Conservation (phyloP, 2,113 vertebrate genomes). For the Narcine bancroftii region DNA sequence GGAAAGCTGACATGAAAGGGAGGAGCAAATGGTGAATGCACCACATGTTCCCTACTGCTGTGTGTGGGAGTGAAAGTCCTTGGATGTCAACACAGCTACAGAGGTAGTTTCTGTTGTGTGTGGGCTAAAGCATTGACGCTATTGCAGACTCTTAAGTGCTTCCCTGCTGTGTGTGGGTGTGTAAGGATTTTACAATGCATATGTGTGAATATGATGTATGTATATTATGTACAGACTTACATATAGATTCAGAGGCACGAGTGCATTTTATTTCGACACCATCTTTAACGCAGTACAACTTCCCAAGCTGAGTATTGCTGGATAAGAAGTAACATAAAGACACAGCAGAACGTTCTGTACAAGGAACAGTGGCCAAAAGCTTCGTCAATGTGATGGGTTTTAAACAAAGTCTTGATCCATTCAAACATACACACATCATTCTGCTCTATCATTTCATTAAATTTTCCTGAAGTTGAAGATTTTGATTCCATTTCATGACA, state of each 20-base stretch:
- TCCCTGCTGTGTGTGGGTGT: conserved; percentile 20
- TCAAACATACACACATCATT: neutral
- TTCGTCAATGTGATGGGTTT: neutral
- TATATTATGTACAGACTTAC: too few species aligned
- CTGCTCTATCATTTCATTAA: neutral
- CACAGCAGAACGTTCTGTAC: too few species aligned
- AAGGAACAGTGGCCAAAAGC: neutral
- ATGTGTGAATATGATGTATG: neutral
- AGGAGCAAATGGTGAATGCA: neutral
- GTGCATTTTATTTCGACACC: too few species aligned
- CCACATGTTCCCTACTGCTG: neutral
- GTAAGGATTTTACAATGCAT: neutral
- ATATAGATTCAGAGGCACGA: neutral
- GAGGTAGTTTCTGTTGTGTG: neutral
- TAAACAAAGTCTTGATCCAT: neutral
- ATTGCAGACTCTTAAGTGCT: conserved; percentile 3
- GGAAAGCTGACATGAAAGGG: neutral
- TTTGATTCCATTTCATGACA: neutral
- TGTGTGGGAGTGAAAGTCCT: conserved; percentile 27
- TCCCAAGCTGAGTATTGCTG: too few species aligned
- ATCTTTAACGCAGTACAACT: too few species aligned
- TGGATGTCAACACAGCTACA: conserved; percentile 6
- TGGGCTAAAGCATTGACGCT: neutral
- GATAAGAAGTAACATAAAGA: too few species aligned
- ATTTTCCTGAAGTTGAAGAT: neutral